Base-by-base conservation (phyloP, 2,113 vertebrate genomes). In the Castor canadensis region DNA sequence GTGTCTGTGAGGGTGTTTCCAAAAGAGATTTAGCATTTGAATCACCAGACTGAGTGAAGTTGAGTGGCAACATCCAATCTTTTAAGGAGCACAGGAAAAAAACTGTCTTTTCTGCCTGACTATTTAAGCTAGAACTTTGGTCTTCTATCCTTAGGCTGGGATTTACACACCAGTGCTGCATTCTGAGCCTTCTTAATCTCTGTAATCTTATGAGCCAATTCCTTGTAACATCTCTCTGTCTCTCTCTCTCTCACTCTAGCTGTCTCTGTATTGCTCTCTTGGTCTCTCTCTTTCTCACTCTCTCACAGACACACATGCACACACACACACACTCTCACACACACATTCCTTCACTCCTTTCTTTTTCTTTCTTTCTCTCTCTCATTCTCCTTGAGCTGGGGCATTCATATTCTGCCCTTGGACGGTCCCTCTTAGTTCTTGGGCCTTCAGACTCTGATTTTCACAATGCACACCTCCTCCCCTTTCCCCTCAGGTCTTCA, bases 391-490 rank as follows among this genome's bases (percentile, higher is more conserved):
- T 84, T n/a, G 62, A 66, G 7, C 43, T 84, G 6, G 13, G 60
- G 26, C 6, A 35, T 64, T 11, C 17, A 20, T 47, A 9, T 64
- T 47, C 20, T 35, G 11, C 43, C 43, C 19, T 83, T 45, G 79
- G 5, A 60, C 40, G 35, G 58, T 10, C 45, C 6, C 35, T 69
- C 47, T 15, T 40, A 0, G 17, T 32, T 20, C 47, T 56, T 56
- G 5, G 9, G 3, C 17, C 52, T 87, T 87, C 38, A 43, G 26
- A 15, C 26, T 58, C 17, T 58, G 28, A 52, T 9, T 72, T 58
- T 12, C 1, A 40, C 16, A 3, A 22, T n/a, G n/a, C n/a, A n/a
- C n/a, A n/a, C n/a, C 6, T 40, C 26, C 28, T 9, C 19, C 17
- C 8, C 8, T 60, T 60, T 60, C 24, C 28, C 13, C 58, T 8